Evolutionary conservation across 1,140 invertebrate genomes (phyloP), one percentile per base, ranked within the genome.

Genomic region (Mycetomoellerius zeteki): DNA sequence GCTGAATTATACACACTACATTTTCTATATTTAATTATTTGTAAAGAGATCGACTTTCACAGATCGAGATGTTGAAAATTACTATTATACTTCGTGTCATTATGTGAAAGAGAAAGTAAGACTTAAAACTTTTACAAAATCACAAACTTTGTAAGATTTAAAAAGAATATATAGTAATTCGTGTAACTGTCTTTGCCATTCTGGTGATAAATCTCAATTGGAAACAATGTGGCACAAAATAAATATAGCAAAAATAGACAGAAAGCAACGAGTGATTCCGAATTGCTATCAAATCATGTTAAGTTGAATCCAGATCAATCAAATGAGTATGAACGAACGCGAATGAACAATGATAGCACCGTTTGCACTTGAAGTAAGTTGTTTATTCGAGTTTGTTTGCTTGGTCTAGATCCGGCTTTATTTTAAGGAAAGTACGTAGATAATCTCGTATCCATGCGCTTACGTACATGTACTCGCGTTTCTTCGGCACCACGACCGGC

Each of bases 401-500:
- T 47, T 14, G 33, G 12, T 37, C 37, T 19, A 50, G 65, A 50
- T 47, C 10, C 12, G 65, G 2, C 21, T 69, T 47, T 82, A 72
- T 89, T 80, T 88, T 67, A 86, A 89, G 33, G 47, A 43, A 43
- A 89, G 24, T 37, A 37, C 19, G 1, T 76, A 82, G 84, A 81
- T 67, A 75, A 64, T 76, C 60, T 73, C 43, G 27, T 54, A 73
- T 89, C n/a, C 43, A 60, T 75, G 37, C 43, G 30, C 73, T 67
- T 37, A 75, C 33, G 30, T 87, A 62, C 47, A 75, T 69, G 16
- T 50, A 65, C 37, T 80, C 85, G 85, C 89, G 60, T 85, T 65
- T 93, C 84, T 92, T 56, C 81, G 92, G 93, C 92, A 94, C 93
- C 94, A 94, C 90, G 89, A 92, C 91, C 92, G 91, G 87, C 90